Evolutionary conservation across 2,888 invertebrate genomes (phyloP).

Genomic region (Ctena decussata): DNA sequence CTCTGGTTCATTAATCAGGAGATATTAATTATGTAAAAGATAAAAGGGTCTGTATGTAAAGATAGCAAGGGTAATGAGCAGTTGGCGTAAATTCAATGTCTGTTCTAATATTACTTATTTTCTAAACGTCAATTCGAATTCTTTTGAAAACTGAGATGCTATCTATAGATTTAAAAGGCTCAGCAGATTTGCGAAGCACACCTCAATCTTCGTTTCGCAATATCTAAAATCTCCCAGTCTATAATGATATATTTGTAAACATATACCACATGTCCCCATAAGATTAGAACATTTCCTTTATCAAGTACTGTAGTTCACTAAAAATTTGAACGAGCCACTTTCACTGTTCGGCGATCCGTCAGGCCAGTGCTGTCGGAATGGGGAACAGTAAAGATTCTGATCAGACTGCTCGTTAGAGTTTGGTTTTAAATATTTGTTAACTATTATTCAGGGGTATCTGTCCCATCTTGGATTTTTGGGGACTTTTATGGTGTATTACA

Average conservation of each 20-base stretch:
- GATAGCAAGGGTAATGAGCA: neutral
- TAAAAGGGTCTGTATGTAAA: neutral
- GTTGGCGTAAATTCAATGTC: neutral
- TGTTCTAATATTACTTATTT: neutral
- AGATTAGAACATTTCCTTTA: no score
- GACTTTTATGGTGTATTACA: no score
- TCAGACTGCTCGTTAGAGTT: no score
- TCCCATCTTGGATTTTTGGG: no score
- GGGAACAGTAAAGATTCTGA: no score
- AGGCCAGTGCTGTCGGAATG: no score
- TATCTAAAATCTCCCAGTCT: neutral
- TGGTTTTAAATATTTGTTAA: no score
- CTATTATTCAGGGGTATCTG: no score
- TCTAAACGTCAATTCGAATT: neutral
- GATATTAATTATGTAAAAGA: neutral
- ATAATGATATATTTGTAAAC: neutral
- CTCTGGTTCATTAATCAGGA: no score
- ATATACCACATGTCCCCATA: neutral
- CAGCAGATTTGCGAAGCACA: neutral
- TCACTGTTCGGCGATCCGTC: no score
- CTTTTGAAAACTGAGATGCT: neutral
- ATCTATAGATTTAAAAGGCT: neutral
- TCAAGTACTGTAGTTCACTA: no score
- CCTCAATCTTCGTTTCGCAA: neutral
- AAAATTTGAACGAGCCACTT: no score